Evolutionary conservation across 2,888 invertebrate species (phyloP).

Genomic region (Lithophane socia): DNA sequence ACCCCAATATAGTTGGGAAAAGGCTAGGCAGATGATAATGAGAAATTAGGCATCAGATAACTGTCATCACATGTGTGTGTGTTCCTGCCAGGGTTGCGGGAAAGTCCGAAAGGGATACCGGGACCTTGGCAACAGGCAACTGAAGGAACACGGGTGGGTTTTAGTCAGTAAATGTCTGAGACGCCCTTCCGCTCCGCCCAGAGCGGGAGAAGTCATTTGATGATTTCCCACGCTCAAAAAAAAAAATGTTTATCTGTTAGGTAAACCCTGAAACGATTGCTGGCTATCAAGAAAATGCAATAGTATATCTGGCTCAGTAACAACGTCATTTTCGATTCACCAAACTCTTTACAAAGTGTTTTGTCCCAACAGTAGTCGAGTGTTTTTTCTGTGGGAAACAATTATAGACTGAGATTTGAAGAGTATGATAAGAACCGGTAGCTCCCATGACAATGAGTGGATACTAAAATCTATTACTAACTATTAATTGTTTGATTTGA

Average conservation of each 20-base stretch:
- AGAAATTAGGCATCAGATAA: background rate
- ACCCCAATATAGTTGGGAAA: too few species aligned
- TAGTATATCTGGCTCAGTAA: background rate
- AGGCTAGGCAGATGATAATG: too few species aligned
- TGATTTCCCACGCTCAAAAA: too few species aligned
- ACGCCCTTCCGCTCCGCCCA: too few species aligned
- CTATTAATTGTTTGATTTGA: too few species aligned
- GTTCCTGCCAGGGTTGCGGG: too few species aligned
- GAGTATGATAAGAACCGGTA: constrained; percentile 22
- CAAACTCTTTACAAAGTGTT: constrained; percentile 3
- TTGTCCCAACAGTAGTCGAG: constrained; percentile 1
- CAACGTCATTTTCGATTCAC: background rate
- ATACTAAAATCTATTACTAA: constrained; percentile 11
- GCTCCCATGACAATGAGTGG: constrained; percentile 17
- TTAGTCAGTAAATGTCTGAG: too few species aligned
- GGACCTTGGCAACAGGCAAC: too few species aligned
- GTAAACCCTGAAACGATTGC: background rate
- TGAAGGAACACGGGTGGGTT: too few species aligned
- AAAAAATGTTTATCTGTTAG: too few species aligned
- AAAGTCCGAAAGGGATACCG: too few species aligned
- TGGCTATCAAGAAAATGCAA: background rate
- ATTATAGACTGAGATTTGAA: constrained; percentile 30
- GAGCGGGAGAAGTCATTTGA: too few species aligned
- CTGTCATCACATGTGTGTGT: background rate
- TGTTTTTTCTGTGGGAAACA: constrained; percentile 36